Evolutionary conservation across 1,140 invertebrate species (phyloP), one percentile per base, ranked within the genome.

Genomic region (Branchinecta lindahli): DNA sequence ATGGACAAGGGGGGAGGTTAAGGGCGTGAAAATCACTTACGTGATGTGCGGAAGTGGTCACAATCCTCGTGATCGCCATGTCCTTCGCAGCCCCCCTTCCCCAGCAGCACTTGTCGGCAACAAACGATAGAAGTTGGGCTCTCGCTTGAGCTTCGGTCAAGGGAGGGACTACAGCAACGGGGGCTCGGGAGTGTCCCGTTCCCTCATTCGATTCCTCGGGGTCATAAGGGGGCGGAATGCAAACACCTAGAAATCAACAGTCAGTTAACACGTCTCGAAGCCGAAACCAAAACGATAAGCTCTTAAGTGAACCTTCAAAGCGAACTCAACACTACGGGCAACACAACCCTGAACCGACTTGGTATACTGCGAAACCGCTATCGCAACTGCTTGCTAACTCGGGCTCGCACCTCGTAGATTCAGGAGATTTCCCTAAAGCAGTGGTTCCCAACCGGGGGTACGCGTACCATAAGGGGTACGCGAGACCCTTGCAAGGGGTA

Each of bases 41-140:
- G 75, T 83, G 82, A 73, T 82, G 83, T 66, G 84, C 81, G 71
- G 76, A 81, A n/a, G 80, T 79, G 70, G 82, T 79, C 44, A 78
- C 74, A 8, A 84, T 78, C 68, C 80, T 79, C 9, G 76, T 81
- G 33, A 84, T 79, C n/a, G 77, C 74, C 77, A 85, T 80, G 66
- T 82, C 74, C 68, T 78, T 75, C 8, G 82, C 83, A 7, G 83
- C 81, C 0, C 75, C 75, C 65, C 76, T 77, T 5, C 84, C 83
- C 78, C 83, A 85, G 74, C 84, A 85, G 75, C 81, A 84, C 73
- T 83, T 79, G 44, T 80, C 75, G 45, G 77, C 76, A 7, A 83
- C 82, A 73, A 79, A 78, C 46, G 75, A 72, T 7, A 81, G 46
- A 7, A 85, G 74, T 7, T 82, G 82, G n/a, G 80, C 75, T 66